A percentile compares a stretch with the other conserved stretches of the same genome.
Evolutionary conservation across 2,888 invertebrate genomes (phyloP).

Genomic region (Cryptosula pallasiana): DNA sequence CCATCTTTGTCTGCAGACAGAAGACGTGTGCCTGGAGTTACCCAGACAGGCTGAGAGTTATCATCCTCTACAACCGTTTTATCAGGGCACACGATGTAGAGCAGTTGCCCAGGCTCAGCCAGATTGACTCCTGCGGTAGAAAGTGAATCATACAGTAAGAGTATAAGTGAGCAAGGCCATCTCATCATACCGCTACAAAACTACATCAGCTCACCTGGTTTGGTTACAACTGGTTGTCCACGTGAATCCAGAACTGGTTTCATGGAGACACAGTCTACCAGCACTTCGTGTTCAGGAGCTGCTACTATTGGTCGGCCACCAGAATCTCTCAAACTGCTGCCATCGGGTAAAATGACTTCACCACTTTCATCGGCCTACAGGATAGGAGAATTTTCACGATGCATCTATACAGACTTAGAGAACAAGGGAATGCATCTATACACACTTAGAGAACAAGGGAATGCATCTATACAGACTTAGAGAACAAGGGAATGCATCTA

Average conservation of each 20-base stretch:
- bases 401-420: too few relatives aligned
- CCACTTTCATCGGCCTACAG: constrained; percentile 16
- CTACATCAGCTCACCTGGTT: background rate
- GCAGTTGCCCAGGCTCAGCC: constrained; percentile 19
- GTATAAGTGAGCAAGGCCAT: too few relatives aligned
- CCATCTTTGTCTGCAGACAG: constrained; percentile 19
- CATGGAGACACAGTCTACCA: background rate
- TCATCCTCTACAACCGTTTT: constrained; percentile 21
- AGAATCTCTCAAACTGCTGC: background rate
- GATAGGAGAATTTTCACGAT: too few relatives aligned
- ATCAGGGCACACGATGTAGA: constrained; percentile 21
- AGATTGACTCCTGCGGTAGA: constrained; percentile 2
- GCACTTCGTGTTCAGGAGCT: constrained; percentile 17
- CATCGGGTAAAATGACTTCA: constrained; percentile 2
- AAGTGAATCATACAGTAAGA: too few relatives aligned
- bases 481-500: too few relatives aligned
- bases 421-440: too few relatives aligned
- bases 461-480: too few relatives aligned
- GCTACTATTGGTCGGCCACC: constrained; percentile 16
- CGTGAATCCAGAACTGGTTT: constrained; percentile 19
- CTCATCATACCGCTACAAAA: too few relatives aligned
- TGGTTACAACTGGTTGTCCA: constrained; percentile 16
- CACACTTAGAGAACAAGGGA: too few relatives aligned
- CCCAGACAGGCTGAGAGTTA: constrained; percentile 23
- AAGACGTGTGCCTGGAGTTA: constrained; percentile 19